phyloP scores from a whole-genome alignment of 2,888 invertebrate species.

The Idaea biselata region DNA sequence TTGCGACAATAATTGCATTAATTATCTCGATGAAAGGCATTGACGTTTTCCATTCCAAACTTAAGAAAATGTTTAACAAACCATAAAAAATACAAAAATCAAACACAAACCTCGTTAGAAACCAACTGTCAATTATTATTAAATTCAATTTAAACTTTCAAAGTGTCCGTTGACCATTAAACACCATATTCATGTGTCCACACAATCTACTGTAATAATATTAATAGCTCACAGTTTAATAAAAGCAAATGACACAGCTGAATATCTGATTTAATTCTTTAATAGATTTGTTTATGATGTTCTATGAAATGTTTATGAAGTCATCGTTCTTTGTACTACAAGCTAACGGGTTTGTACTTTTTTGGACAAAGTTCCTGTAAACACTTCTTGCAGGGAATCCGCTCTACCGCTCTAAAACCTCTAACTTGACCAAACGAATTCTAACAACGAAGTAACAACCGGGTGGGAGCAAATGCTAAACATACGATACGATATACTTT shows the following conservation, averaged over 20 bases:
- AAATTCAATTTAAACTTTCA: conserved; percentile 19
- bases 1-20: too few relatives aligned
- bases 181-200: conserved; percentile 26
- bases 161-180: conserved; percentile 13
- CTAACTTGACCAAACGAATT: too few relatives aligned
- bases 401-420: too few relatives aligned
- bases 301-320: background rate
- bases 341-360: too few relatives aligned
- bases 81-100: background rate
- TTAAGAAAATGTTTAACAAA: too few relatives aligned
- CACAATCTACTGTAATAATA: conserved; percentile 15
- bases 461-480: too few relatives aligned
- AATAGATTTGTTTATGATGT: conserved; percentile 28
- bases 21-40: too few relatives aligned
- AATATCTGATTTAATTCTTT: conserved; percentile 26
- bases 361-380: too few relatives aligned
- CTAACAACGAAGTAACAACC: too few relatives aligned
- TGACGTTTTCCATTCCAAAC: too few relatives aligned
- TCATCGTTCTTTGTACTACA: background rate
- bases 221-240: conserved; percentile 21
- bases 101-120: background rate
- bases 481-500: too few relatives aligned
- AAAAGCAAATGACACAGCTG: conserved; percentile 31
- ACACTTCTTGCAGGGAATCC: too few relatives aligned
- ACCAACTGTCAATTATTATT: background rate